Conservation (phyloP, 2,113 vertebrate genomes). For the Tetrao urogallus region DNA sequence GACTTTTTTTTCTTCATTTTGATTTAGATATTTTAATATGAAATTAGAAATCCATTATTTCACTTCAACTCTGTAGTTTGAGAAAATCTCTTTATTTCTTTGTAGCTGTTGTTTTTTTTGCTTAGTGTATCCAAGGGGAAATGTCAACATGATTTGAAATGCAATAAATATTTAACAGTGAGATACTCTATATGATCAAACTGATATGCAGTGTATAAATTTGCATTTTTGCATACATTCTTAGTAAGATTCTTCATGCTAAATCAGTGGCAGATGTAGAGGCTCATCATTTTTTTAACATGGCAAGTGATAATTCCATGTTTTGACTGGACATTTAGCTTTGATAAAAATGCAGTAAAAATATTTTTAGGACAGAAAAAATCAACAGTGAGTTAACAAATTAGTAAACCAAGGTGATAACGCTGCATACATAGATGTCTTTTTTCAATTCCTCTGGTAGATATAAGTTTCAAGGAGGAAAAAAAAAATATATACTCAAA, state of each 20-base stretch:
- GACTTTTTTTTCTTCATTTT: not conserved
- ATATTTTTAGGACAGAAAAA: not conserved
- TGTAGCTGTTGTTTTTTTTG: not conserved
- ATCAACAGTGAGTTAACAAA: not conserved
- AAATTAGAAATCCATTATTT: slow-evolving; percentile 3
- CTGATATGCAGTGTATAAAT: slow-evolving; percentile 12
- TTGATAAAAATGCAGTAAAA: not conserved
- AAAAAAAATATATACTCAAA: not conserved
- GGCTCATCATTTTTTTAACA: not conserved
- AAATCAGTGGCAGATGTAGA: not conserved
- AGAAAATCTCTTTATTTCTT: not conserved
- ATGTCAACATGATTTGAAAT: slow-evolving; percentile 15
- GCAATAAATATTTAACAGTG: slow-evolving; percentile 49
- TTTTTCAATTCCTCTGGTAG: not conserved
- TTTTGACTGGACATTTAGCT: not conserved
- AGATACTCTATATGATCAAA: slow-evolving; percentile 20
- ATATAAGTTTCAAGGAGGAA: not conserved
- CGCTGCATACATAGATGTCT: not conserved
- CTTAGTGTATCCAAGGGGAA: not conserved
- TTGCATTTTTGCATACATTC: slow-evolving; percentile 26
- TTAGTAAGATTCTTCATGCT: not conserved
- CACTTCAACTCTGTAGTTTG: not conserved
- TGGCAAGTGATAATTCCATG: not conserved
- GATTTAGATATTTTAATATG: not conserved
- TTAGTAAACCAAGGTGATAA: not conserved